Evolutionary conservation across 2,113 vertebrate species (phyloP).

Genomic region (Isurus oxyrinchus): DNA sequence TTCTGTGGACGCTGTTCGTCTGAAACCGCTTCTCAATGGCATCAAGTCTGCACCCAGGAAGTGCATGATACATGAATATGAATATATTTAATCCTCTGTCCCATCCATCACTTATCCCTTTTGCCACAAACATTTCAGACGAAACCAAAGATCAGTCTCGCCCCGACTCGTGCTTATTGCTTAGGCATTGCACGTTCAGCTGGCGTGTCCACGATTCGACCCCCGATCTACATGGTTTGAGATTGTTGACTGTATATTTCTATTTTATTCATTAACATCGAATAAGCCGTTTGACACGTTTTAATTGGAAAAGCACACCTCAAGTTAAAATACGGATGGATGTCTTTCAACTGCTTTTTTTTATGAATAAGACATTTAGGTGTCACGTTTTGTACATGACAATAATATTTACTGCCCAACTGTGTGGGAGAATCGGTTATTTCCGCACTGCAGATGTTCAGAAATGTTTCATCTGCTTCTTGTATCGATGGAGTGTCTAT

Average conservation of each 20-base stretch:
- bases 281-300: neutral
- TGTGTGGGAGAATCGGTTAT: neutral
- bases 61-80: neutral
- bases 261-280: neutral
- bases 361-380: neutral
- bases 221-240: neutral
- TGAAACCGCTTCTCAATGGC: neutral
- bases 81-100: neutral
- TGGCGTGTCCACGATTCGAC: neutral
- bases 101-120: neutral
- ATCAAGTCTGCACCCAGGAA: neutral
- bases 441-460: neutral
- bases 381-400: neutral
- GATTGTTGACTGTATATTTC: neutral
- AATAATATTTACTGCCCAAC: neutral
- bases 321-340: neutral
- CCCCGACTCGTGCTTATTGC: neutral
- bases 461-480: neutral
- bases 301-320: neutral
- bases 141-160: neutral
- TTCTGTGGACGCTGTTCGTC: neutral
- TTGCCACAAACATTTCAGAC: neutral
- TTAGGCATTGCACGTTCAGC: neutral
- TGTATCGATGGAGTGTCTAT: neutral
- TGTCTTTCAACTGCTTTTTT: neutral